Evolutionary conservation across 2,797 vertebrate genomes (phyloP).

Genomic region (Lates japonicus): DNA sequence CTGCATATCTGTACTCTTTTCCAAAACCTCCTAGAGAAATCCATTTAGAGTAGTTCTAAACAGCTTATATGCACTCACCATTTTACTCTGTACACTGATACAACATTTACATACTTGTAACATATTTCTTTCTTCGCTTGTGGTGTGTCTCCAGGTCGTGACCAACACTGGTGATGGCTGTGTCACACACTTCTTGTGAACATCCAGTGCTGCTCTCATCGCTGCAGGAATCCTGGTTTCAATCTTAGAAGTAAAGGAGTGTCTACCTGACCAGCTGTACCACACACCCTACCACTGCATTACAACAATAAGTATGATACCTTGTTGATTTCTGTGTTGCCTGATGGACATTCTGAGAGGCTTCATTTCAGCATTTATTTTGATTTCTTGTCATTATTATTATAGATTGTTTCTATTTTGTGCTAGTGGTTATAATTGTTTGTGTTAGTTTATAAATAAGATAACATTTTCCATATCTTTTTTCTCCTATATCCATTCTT

Average conservation of each 20-base stretch:
- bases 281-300: background rate
- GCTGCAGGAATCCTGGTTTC: conserved; percentile 76
- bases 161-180: conserved; percentile 84
- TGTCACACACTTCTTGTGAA: conserved; percentile 81
- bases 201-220: conserved; percentile 72
- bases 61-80: background rate
- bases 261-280: conserved; percentile 9
- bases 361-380: background rate
- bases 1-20: background rate
- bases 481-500: background rate
- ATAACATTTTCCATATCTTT: background rate
- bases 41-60: background rate
- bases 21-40: conserved; percentile 2
- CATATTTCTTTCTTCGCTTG: background rate
- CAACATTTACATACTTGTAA: conserved; percentile 5
- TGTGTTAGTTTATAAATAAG: conserved; percentile 12
- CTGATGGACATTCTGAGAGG: background rate
- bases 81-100: background rate
- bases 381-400: conserved; percentile 2
- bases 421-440: background rate
- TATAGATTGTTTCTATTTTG: background rate
- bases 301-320: background rate
- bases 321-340: conserved; percentile 28
- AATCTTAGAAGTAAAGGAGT: conserved; percentile 76
- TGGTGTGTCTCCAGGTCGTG: conserved; percentile 88